Evolutionary conservation across 2,888 invertebrate genomes (phyloP).

Genomic region (Acanthosepion pharaonis): DNA sequence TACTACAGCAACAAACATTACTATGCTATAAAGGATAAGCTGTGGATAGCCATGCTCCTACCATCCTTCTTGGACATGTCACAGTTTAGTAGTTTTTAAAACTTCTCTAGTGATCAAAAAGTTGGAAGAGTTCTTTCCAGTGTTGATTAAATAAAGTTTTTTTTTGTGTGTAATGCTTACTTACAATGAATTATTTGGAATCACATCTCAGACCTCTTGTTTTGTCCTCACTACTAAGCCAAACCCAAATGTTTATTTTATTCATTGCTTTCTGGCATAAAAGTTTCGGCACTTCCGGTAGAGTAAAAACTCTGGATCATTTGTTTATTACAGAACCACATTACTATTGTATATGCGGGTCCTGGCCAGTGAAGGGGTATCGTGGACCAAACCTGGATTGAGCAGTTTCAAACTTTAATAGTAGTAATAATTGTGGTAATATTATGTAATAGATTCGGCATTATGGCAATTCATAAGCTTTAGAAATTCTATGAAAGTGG

Average conservation of each 20-base stretch:
- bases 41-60: too few relatives aligned
- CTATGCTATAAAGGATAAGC: too few relatives aligned
- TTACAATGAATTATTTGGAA: not conserved
- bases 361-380: too few relatives aligned
- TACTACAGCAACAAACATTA: too few relatives aligned
- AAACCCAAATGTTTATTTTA: not conserved
- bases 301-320: not conserved
- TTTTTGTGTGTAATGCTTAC: too few relatives aligned
- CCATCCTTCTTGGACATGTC: too few relatives aligned
- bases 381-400: not conserved
- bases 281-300: not conserved
- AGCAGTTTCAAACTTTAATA: not conserved
- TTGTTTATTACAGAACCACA: not conserved
- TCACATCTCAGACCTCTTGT: not conserved
- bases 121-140: too few relatives aligned
- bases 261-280: not conserved
- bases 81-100: too few relatives aligned
- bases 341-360: too few relatives aligned
- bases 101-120: too few relatives aligned
- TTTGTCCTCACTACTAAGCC: not conserved
- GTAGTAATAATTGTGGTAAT: not conserved
- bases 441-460: not conserved
- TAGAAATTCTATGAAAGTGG: not conserved
- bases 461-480: not conserved
- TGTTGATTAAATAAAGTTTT: too few relatives aligned